phyloP scores from a whole-genome alignment of 2,113 vertebrate genomes.

The Natator depressus region DNA sequence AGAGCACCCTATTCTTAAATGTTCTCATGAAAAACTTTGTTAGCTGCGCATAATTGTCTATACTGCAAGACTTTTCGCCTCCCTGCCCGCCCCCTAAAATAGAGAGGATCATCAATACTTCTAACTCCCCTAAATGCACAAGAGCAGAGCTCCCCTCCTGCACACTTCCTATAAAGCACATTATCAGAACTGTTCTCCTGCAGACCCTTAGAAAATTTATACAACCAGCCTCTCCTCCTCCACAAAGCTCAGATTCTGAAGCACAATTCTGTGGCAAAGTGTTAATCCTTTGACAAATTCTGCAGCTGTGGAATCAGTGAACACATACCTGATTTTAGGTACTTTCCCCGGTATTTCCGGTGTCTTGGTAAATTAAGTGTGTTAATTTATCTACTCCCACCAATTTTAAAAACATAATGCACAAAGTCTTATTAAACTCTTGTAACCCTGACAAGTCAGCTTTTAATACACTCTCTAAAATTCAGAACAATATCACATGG shows the following conservation, averaged over 20 bases:
- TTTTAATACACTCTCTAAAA: background rate
- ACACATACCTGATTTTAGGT: background rate
- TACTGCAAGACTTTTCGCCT: background rate
- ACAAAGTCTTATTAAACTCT: background rate
- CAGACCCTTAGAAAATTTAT: background rate
- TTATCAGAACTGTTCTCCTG: background rate
- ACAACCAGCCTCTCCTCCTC: background rate
- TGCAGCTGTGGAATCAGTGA: background rate
- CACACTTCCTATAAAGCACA: background rate
- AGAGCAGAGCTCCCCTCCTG: background rate
- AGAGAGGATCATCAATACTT: background rate
- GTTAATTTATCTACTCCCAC: background rate
- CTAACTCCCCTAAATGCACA: background rate
- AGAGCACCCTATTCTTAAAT: background rate
- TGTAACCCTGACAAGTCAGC: background rate
- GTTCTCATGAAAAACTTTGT: background rate
- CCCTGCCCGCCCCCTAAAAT: background rate
- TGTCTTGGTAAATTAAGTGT: background rate
- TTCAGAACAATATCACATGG: background rate
- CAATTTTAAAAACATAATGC: background rate
- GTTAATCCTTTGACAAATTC: background rate
- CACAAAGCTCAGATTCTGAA: background rate
- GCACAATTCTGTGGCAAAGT: background rate
- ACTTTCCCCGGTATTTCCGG: background rate
- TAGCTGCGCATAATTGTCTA: background rate